Evolutionary conservation across 2,888 invertebrate genomes (phyloP).

Genomic region (Hetaerina titia): DNA sequence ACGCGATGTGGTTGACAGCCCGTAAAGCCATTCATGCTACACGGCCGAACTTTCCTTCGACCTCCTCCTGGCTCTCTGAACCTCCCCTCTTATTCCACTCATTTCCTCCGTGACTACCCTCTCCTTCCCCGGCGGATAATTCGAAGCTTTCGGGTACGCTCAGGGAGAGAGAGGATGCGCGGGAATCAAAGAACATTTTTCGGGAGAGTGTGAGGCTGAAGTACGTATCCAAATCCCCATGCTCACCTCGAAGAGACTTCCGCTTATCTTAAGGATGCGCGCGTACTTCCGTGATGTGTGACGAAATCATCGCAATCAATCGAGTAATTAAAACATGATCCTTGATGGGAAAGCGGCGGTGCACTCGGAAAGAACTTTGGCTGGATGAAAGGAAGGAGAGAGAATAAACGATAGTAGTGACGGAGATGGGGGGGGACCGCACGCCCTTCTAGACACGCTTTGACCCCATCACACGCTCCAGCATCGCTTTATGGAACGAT

Average conservation of each 20-base stretch:
- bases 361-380: neutral
- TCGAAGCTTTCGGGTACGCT: neutral
- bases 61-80: neutral
- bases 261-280: neutral
- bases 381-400: neutral
- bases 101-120: neutral
- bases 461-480: too few species aligned
- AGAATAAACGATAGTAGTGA: neutral
- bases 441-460: neutral
- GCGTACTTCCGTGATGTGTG: neutral
- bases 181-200: neutral
- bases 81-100: neutral
- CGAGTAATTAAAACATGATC: neutral
- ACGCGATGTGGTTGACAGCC: constrained; percentile 3
- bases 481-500: too few species aligned
- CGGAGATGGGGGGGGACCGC: neutral
- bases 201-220: neutral
- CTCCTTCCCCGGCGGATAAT: neutral
- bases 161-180: too few species aligned
- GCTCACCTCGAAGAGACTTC: neutral
- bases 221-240: neutral
- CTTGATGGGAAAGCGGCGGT: neutral
- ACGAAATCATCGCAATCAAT: neutral
- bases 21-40: neutral
- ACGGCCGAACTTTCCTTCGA: neutral